Conservation (phyloP, 2,113 vertebrate species). For the Sitta europaea region DNA sequence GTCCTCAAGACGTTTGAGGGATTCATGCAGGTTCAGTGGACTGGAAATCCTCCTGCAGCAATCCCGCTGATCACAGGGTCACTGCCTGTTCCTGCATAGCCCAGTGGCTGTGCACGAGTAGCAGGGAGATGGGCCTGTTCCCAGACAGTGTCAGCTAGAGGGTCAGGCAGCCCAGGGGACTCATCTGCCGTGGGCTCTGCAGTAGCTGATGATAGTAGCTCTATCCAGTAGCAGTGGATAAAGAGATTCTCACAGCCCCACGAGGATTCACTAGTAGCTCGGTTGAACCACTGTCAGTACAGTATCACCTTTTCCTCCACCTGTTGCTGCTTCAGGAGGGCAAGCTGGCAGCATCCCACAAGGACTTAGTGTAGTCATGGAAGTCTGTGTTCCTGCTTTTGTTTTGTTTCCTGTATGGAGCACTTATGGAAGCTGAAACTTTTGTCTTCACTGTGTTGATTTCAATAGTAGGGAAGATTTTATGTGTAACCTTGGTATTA, state of each 20-base stretch:
- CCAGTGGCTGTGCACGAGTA: background rate
- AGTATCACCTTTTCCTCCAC: slow-evolving; percentile 56
- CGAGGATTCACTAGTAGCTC: background rate
- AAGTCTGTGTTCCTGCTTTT: background rate
- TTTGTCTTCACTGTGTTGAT: background rate
- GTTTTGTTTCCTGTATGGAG: background rate
- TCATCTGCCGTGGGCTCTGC: background rate
- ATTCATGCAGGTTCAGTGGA: background rate
- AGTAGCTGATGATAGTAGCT: background rate
- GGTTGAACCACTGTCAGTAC: slow-evolving; percentile 15
- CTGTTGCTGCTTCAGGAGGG: slow-evolving; percentile 47
- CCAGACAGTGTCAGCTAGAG: background rate
- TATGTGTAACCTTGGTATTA: accelerated
- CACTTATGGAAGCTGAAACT: background rate
- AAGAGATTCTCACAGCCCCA: background rate
- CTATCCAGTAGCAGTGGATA: too few species aligned
- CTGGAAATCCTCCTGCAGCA: background rate
- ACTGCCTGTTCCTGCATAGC: background rate
- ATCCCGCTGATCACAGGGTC: background rate
- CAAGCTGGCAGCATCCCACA: slow-evolving; percentile 65
- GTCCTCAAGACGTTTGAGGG: background rate
- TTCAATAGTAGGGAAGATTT: background rate
- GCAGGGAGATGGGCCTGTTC: background rate
- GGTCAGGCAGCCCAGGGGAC: background rate
- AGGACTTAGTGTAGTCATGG: slow-evolving; percentile 47